phyloP scores from a whole-genome alignment of 2,113 vertebrate genomes.

The Esox niger region DNA sequence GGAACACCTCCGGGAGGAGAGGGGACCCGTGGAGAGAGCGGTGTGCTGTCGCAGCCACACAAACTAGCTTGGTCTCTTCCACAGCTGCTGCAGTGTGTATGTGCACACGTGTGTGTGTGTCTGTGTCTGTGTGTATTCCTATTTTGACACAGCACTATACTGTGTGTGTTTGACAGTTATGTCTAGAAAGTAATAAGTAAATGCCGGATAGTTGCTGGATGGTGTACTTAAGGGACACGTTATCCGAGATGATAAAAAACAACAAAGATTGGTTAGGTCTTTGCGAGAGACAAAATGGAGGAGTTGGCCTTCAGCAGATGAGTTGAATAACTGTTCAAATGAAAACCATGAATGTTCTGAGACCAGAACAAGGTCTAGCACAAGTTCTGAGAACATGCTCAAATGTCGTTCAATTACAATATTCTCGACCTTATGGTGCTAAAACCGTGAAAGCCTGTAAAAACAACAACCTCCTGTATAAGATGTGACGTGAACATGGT shows the following conservation, averaged over 20 bases:
- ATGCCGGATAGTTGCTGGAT: not conserved
- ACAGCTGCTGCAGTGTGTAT: not conserved
- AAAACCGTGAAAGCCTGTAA: too few species aligned
- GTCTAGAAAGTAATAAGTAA: not conserved
- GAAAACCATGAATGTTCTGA: not conserved
- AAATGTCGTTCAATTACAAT: not conserved
- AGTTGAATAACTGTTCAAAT: not conserved
- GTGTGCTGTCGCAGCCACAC: not conserved
- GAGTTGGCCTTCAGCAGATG: not conserved
- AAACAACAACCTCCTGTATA: too few species aligned
- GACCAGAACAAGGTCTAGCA: too few species aligned
- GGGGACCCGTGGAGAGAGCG: conserved; percentile 3
- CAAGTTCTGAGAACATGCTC: too few species aligned
- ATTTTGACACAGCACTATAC: not conserved
- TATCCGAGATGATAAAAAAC: too few species aligned
- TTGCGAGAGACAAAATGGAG: too few species aligned
- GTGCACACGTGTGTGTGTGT: conserved; percentile 1
- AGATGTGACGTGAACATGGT: too few species aligned
- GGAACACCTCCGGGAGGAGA: conserved; percentile 1
- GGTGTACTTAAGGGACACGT: too few species aligned
- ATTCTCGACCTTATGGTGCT: not conserved
- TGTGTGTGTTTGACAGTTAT: not conserved
- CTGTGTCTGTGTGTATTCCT: not conserved
- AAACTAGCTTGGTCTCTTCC: not conserved
- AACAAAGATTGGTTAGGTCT: not conserved